Evolutionary conservation across 2,888 invertebrate genomes (phyloP), one percentile per base, ranked within the genome.

Genomic region (Amiota mariae): DNA sequence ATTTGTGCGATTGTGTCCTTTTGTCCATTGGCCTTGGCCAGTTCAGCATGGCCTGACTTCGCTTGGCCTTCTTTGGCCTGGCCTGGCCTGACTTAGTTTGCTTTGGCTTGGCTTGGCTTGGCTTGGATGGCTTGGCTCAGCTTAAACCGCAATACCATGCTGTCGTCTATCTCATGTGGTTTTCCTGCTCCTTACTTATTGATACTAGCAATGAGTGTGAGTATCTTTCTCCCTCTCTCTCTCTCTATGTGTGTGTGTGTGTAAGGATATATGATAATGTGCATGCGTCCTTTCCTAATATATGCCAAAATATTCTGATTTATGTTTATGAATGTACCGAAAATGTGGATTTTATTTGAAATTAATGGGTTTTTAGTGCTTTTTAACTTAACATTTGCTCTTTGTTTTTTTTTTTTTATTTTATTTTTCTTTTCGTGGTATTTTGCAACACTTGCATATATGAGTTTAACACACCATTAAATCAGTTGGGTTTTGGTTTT

Each of bases 311-410:
- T 77, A 79, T 79, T 78, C 81, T 86, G 84, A 84, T 84, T 84
- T 84, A 84, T 84, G 84, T 78, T 75, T 81, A 85, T 84, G 80
- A 85, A 85, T 86, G 82, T 85, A 84, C 82, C 82, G 82, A 81
- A 85, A 86, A 86, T 36, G 36, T 72, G 85, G 86, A 82, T 84
- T 85, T 84, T 79, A 86, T 84, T 79, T 78, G 85, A 77, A 77
- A 86, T 84, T 85, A 84, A 84, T 86, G 81, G 85, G 80, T 81
- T 84, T 86, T 84, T 82, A 86, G 81, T 84, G 81, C 76, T 75
- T 82, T 84, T 86, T 81, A 85, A 86, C 85, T 82, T 80, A 18
- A 46, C 63, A 76, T 81, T 80, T 75, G 24, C 73, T 74, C 61
- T 73, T 73, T 49, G 76, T 70, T 76, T 77, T 47, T 67, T 51